Evolutionary conservation across 2,888 invertebrate genomes (phyloP), one percentile per base, ranked within the genome.

Genomic region (Leptogaster cylindrica): DNA sequence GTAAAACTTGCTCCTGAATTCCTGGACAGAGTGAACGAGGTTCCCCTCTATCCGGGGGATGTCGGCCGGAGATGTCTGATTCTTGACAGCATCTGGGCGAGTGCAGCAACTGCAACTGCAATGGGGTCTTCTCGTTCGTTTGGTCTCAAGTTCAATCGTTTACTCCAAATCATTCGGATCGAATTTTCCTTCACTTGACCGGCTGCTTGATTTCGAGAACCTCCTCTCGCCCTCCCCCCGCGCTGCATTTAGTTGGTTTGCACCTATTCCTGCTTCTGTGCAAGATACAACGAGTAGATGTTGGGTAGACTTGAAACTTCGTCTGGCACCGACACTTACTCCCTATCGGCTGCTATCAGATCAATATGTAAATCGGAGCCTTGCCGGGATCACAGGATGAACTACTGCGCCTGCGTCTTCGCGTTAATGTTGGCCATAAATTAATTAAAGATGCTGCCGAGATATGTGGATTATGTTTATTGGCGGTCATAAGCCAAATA

Each of bases 301-400:
- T 28, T 50, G 50, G 25, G 27, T 44, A 8, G 44, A 14, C 16
- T 44, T 8, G 14, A 44, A 44, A 12, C 55, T 14, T 36, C n/a
- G 27, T 61, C 61, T 41, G 44, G 28, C 14, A 14, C 18, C 41
- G 44, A 61, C 39, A 61, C 44, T 61, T 44, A 61, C 41, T 61
- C 44, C n/a, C 31, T 61, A 61, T 61, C 44, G 44, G 36, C 28
- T 33, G 28, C 28, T 61, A 41, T 44, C 61, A 27, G 61, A 61
- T 61, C 61, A 28, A 61, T 61, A 61, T 61, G 61, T 44, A 61
- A 61, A 61, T 61, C 44, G 36, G 33, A 20, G 16, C 28, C 51
- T 27, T 51, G 14, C 27, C 27, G 28, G 16, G 51, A 16, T 28
- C 44, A 25, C 61, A 28, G 61, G 44, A 61, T 61, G 44, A 61